These are phyloP conservation scores for Ephialtes manifestator DNA, from an alignment of 2,888 invertebrate species.

Conservation along the genomic window DNA sequence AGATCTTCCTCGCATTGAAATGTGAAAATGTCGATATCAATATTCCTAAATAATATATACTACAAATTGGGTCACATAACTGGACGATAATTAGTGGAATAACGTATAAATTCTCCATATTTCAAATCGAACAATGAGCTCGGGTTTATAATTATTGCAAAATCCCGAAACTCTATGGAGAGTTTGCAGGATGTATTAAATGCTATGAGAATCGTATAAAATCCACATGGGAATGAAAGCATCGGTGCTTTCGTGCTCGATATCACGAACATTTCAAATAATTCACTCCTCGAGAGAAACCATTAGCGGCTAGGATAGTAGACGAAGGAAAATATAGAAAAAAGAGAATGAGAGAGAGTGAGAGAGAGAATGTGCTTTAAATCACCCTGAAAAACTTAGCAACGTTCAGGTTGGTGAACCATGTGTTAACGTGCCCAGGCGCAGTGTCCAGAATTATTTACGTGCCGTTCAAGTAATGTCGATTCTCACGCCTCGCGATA, in stretches of 20 bases:
- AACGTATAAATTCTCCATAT: no score
- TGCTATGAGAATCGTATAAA: not conserved
- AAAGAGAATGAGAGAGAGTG: not conserved
- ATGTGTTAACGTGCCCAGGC: conserved; percentile 6
- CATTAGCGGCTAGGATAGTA: not conserved
- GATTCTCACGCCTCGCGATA: conserved; percentile 27
- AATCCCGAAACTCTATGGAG: not conserved
- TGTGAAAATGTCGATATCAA: no score
- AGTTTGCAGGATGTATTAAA: not conserved
- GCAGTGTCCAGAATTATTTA: not conserved
- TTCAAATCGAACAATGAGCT: no score
- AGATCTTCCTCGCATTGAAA: no score
- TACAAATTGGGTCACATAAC: no score
- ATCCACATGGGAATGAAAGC: not conserved
- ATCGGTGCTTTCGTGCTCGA: conserved; percentile 1
- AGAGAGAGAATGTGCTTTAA: conserved; percentile 29
- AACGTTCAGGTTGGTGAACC: conserved; percentile 6
- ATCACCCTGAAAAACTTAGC: conserved; percentile 41
- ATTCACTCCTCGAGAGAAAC: conserved; percentile 28
- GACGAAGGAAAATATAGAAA: conserved; percentile 14
- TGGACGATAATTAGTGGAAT: no score
- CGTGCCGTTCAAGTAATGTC: not conserved
- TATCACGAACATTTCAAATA: conserved; percentile 34
- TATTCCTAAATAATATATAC: no score
- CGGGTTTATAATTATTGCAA: not conserved